Base-by-base conservation (phyloP, 2,797 vertebrate genomes). In the Leptodactylus fallax region DNA sequence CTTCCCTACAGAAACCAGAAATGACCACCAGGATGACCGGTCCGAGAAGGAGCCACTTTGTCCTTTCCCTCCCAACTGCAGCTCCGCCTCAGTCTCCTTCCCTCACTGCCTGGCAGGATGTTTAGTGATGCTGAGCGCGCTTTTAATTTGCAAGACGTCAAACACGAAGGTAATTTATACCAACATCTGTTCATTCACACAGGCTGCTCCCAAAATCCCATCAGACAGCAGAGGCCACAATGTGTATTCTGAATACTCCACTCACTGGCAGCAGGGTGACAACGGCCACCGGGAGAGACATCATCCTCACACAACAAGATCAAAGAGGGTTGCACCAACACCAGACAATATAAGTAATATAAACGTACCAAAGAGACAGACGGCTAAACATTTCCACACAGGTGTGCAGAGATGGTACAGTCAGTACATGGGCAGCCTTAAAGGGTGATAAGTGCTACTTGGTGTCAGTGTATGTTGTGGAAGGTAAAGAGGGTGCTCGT, bases 151-250 rank as follows among this genome's bases (percentile, higher is more conserved):
- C 94, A 94, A 95, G 95, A 95, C 94, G 95, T 96, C 95, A 96
- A 96, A 95, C 93, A 91, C 94, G 93, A 94, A 96, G 94, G 96
- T 96, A 96, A 98, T 98, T 97, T 97, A 97, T 95, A 97, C 95
- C 94, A 97, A 97, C 97, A 97, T 97, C 97, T 98, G 97, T 96
- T 98, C 96, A 95, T 95, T 96, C 94, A 83, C 95, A 96, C 95
- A 93, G 91, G 94, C 94, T 95, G 94, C 94, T 93, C 93, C 94
- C 93, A 95, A 82, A 95, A 96, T 95, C 94, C 95, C 95, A 95
- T 95, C 94, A 95, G 94, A 92, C 94, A 85, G 92, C 93, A 87
- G 91, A 93, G 93, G 93, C 92, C 92, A 94, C 93, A 93, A 94
- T 94, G 94, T 95, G 87, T 92, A 93, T 93, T 94, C 90, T 90